Base-by-base conservation (phyloP, 2,888 invertebrate genomes). In the Stictocephala bisonia region DNA sequence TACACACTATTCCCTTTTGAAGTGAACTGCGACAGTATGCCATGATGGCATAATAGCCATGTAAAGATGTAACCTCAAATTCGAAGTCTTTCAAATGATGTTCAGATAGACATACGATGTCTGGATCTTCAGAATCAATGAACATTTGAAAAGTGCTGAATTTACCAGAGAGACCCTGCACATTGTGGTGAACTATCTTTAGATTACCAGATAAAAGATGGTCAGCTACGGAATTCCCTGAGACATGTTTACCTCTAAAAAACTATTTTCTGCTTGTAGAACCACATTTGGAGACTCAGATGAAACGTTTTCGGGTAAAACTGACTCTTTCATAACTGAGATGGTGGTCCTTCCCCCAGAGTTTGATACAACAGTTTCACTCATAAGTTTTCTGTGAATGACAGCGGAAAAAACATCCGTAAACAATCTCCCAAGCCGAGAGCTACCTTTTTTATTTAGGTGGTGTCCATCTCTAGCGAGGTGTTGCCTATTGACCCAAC, bases 31-130 rank as follows among this genome's bases (percentile, higher is more conserved):
- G 53, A 53, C 53, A 53, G 53, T 53, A 53, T 1, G 53, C 24
- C 26, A 7, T 53, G 53, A 53, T 26, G 3, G n/a, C 24, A 26
- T 3, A 9, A 26, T 4, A 53, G 1, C 53, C 53, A n/a, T 26
- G 26, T 53, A 53, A 53, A 26, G 3, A 24, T 7, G 53, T 53
- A 4, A 53, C 53, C 3, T 53, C 53, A 53, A 53, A 53, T 6
- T 53, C 53, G n/a, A 2, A 53, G n/a, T 26, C 26, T 26, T 11
- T 53, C 13, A 53, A 22, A 53, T 31, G 35, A 11, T 31, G 35
- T 31, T 31, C 35, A 7, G 35, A 6, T 31, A 31, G 7, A 31
- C 35, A 31, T 7, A 11, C 35, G 11, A 31, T 31, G 11, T 7
- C 35, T 11, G 35, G 35, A 31, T 11, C 35, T 11, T 31, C 35